phyloP scores from a whole-genome alignment of 2,888 invertebrate species.

The Macropis europaea region DNA sequence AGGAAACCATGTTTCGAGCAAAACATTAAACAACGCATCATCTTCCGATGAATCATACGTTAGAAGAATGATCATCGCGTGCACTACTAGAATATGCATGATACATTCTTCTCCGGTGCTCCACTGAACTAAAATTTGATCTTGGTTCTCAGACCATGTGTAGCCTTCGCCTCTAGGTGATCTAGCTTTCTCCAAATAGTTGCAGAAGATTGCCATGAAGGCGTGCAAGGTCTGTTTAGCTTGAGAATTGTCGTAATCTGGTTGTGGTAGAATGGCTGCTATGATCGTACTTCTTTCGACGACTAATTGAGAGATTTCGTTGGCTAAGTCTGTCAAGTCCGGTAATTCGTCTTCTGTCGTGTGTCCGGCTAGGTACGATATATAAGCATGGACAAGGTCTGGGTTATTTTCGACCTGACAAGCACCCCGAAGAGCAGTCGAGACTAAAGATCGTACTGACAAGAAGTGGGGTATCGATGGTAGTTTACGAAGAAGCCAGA shows the following conservation, averaged over 20 bases:
- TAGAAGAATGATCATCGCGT: conserved; percentile 90
- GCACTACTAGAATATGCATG: conserved; percentile 90
- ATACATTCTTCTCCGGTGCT: conserved; percentile 87
- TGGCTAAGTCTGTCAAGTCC: conserved; percentile 85
- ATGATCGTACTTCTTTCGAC: conserved; percentile 95
- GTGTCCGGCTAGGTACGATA: conserved; percentile 90
- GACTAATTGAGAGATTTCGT: conserved; percentile 94
- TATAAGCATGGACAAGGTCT: conserved; percentile 89
- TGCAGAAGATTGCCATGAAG: conserved; percentile 86
- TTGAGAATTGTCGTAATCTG: conserved; percentile 78
- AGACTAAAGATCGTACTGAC: conserved; percentile 85
- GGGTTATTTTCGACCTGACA: conserved; percentile 95
- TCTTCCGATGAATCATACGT: conserved; percentile 85
- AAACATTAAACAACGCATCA: conserved; percentile 80
- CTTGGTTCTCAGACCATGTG: conserved; percentile 86
- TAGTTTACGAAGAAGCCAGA: conserved; percentile 84
- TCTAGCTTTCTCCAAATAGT: conserved; percentile 87
- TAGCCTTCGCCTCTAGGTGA: conserved; percentile 84
- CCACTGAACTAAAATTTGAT: conserved; percentile 90
- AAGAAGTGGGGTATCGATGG: conserved; percentile 90
- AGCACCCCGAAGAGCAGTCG: conserved; percentile 89
- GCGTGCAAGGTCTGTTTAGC: conserved; percentile 85
- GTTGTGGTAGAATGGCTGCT: conserved; percentile 87
- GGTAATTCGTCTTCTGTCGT: conserved; percentile 85
- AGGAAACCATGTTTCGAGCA: conserved; percentile 94